A percentile compares a stretch with the other conserved stretches of the same genome.
Evolutionary conservation across 2,888 invertebrate genomes (phyloP).

Genomic region (Thysanoteuthis rhombus): DNA sequence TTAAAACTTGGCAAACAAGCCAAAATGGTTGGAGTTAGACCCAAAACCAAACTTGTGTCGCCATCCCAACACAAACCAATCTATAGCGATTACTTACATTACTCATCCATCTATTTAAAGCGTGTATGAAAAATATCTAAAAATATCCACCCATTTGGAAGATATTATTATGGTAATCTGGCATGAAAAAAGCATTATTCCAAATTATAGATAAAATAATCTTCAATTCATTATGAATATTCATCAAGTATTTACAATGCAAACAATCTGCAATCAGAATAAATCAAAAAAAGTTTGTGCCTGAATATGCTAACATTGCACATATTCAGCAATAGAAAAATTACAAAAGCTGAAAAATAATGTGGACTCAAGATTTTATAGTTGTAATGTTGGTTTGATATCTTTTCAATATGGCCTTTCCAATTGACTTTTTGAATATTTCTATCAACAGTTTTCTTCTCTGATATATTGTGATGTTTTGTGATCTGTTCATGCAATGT

Average conservation of each 20-base stretch:
- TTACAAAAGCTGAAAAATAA: neutral
- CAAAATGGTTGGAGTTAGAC: neutral
- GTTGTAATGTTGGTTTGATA: too few relatives aligned
- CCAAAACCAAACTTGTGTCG: neutral
- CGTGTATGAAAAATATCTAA: neutral
- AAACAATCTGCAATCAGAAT: neutral
- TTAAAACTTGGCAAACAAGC: neutral
- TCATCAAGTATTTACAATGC: neutral
- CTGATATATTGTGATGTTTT: too few relatives aligned
- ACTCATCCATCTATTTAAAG: neutral
- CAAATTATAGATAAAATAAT: neutral
- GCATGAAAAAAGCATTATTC: neutral
- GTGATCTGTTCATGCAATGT: too few relatives aligned
- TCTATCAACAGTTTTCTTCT: too few relatives aligned
- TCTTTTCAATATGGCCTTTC: too few relatives aligned
- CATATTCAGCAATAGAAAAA: neutral
- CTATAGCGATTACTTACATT: neutral
- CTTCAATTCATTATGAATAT: neutral
- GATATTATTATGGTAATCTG: slow-evolving; percentile 12
- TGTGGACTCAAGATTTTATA: neutral
- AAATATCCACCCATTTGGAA: neutral
- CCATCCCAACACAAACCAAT: neutral
- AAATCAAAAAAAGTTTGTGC: neutral
- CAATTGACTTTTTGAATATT: too few relatives aligned
- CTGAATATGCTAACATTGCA: neutral